Evolutionary conservation across 1,140 invertebrate species (phyloP), one percentile per base, ranked within the genome.

Genomic region (Scaptomyza graminum): DNA sequence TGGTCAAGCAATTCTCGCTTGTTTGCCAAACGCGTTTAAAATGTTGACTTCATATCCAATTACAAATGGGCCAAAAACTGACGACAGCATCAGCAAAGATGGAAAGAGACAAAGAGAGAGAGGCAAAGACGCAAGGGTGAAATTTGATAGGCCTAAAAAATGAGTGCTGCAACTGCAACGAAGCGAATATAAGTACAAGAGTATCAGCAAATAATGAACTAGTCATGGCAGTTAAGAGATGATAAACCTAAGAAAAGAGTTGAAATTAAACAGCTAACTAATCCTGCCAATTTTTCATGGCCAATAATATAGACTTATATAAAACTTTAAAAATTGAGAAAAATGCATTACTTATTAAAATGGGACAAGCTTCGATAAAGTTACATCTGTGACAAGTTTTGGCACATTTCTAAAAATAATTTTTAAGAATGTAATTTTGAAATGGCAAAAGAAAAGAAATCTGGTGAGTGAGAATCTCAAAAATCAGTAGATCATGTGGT

Each of bases 41-140:
- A 85, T 81, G 78, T 76, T 81, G 80, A 69, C 44, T 56, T 59
- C 37, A 64, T 57, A 55, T 80, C 64, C 52, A 59, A 76, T 83
- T 82, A 57, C 77, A 81, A 75, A 64, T 79, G 61, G 46, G 31
- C 9, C 52, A 13, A 18, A 34, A 46, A 43, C 43, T 51, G 55
- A 62, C 39, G 47, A 46, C 39, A n/a, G 41, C 15, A 28, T 34
- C 56, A 52, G n/a, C 9, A 12, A 22, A 39, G 46, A 8, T 34
- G 1, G 31, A 22, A 12, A 56, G 50, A 6, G 12, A 47, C 51
- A 41, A 41, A 50, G 44, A 22, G 34, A 37, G 8, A 3, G 9
- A 37, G 11, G 9, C 9, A 22, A 3, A 22, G 18, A 22, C 2
- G 18, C 37, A 47, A 47, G 31, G 25, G 18, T 57, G 69, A 79